A percentile compares a stretch with the other conserved stretches of the same genome.
phyloP scores from a whole-genome alignment of 92 coral and sea anemone genomes.

The Parazoanthus swiftii region DNA sequence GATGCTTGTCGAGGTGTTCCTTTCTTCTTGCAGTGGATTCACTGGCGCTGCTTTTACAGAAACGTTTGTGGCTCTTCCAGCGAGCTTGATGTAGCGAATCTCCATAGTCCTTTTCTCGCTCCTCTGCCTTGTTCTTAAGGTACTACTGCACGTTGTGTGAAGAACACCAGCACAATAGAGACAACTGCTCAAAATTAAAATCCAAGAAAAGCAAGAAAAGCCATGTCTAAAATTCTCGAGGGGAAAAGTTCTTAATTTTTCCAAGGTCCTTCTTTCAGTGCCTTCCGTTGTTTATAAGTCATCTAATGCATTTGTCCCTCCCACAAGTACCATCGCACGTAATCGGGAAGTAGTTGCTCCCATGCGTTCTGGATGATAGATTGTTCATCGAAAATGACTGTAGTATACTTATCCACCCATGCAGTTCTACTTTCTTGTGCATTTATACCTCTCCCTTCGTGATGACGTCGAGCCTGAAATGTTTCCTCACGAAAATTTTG shows the following conservation, averaged over 20 bases:
- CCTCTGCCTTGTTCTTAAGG: background rate
- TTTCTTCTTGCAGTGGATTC: background rate
- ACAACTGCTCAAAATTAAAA: background rate
- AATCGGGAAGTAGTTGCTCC: constrained; percentile 51
- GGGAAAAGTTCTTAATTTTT: constrained; percentile 42
- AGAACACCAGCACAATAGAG: constrained; percentile 40
- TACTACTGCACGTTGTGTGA: constrained; percentile 19
- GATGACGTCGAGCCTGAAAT: constrained; percentile 56
- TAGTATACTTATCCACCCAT: constrained; percentile 54
- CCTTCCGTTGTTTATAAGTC: constrained; percentile 38
- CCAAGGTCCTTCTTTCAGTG: constrained; percentile 39
- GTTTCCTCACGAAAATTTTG: constrained; percentile 48
- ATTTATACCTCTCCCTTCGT: constrained; percentile 42
- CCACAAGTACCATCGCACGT: constrained; percentile 48
- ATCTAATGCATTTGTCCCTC: constrained; percentile 40
- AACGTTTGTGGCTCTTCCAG: constrained; percentile 41
- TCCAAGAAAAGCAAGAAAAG: background rate
- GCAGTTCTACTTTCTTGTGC: constrained; percentile 32
- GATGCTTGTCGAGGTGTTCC: constrained; percentile 6
- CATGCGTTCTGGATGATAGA: constrained; percentile 20
- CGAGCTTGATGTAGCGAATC: constrained; percentile 1
- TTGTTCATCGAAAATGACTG: constrained; percentile 41
- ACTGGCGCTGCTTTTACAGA: constrained; percentile 2
- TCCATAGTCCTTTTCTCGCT: background rate
- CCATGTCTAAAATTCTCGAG: constrained; percentile 42